phyloP scores from a whole-genome alignment of 2,797 vertebrate species.

The Betta splendens region DNA sequence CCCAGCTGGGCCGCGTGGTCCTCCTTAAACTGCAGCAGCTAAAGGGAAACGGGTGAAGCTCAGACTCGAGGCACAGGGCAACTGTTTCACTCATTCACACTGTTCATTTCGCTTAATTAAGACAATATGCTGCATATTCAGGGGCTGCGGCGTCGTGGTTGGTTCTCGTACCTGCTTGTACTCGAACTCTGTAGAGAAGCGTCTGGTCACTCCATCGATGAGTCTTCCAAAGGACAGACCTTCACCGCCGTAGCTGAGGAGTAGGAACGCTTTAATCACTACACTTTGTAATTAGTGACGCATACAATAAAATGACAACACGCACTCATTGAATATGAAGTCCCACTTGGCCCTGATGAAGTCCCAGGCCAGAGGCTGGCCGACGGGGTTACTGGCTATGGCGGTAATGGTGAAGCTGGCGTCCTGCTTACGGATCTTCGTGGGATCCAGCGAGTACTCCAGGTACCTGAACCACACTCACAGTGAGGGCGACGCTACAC shows the following conservation, averaged over 20 bases:
- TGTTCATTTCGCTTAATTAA: too few relatives aligned
- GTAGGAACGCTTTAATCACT: neutral
- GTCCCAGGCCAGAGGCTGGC: conserved; percentile 88
- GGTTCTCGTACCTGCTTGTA: conserved; percentile 90
- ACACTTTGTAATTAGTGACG: neutral
- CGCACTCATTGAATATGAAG: conserved; percentile 83
- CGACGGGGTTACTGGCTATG: conserved; percentile 81
- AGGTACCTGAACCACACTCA: conserved; percentile 82
- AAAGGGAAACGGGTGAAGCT: conserved; percentile 24
- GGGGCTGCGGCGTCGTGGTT: too few relatives aligned
- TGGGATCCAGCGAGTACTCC: conserved; percentile 79
- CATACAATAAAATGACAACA: conserved; percentile 24
- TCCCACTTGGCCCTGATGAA: conserved; percentile 86
- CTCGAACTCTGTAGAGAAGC: conserved; percentile 85
- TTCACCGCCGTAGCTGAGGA: conserved; percentile 80
- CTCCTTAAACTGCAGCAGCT: conserved; percentile 85
- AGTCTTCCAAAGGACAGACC: conserved; percentile 84
- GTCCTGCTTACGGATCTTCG: conserved; percentile 86
- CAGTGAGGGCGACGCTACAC: conserved; percentile 6
- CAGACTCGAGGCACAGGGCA: too few relatives aligned
- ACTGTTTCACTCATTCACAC: too few relatives aligned
- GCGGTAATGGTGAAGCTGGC: conserved; percentile 76
- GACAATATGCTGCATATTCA: too few relatives aligned
- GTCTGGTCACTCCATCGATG: conserved; percentile 75
- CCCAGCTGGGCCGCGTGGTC: conserved; percentile 76